Percentiles rank a stretch among this genome's conserved stretches.
Evolutionary conservation across 2,797 vertebrate genomes (phyloP).

Genomic region (Dryobates pubescens): DNA sequence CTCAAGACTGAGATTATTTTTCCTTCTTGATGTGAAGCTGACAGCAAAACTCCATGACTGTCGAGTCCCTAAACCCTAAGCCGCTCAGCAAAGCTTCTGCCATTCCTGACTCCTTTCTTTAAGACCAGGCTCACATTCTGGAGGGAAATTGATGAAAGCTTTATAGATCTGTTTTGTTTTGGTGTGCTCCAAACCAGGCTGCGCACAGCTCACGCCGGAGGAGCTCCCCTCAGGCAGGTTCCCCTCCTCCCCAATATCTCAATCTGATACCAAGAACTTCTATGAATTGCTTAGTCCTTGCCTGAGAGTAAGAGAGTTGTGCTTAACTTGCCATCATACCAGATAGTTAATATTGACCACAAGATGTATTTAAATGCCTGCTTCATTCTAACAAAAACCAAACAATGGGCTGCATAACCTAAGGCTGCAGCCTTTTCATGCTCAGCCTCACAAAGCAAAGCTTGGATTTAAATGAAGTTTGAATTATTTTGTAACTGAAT

Average conservation of each 20-base stretch:
- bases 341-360: conserved; percentile 76
- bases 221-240: conserved; percentile 48
- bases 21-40: not conserved
- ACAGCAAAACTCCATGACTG: conserved; percentile 1
- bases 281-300: conserved; percentile 65
- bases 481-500: conserved; percentile 76
- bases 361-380: conserved; percentile 75
- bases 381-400: conserved; percentile 61
- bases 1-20: too few relatives aligned
- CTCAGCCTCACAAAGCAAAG: conserved; percentile 72
- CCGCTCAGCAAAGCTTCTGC: conserved; percentile 23
- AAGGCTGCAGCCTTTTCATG: conserved; percentile 67
- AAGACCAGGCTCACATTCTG: conserved; percentile 55
- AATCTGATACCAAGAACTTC: conserved; percentile 63
- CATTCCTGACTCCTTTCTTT: conserved; percentile 8
- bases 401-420: conserved; percentile 72
- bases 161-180: not conserved
- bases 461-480: conserved; percentile 73
- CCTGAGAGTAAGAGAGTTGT: conserved; percentile 72
- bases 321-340: conserved; percentile 68
- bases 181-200: conserved; percentile 32
- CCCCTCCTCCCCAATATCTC: conserved; percentile 5
- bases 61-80: not conserved
- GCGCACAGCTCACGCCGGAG: not conserved
- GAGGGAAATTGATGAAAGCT: conserved; percentile 57